These are phyloP conservation scores for Sarcophaga variegata DNA, from an alignment of 2,888 invertebrate species.

Conservation along the genomic window DNA sequence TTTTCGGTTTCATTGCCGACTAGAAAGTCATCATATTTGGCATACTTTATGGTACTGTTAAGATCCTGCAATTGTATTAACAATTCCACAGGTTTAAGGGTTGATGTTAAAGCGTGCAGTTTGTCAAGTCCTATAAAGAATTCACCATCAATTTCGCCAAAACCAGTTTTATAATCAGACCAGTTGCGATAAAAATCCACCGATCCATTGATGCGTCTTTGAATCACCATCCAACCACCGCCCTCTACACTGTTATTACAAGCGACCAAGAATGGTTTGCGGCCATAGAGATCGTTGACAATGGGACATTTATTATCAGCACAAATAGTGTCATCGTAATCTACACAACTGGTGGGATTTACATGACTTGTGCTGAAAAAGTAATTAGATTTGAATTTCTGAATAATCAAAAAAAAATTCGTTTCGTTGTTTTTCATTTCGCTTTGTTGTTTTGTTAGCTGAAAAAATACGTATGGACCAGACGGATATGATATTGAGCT, in stretches of 20 bases:
- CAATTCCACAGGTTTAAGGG: constrained; percentile 13
- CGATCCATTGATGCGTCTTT: constrained; percentile 37
- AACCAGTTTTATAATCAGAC: constrained; percentile 43
- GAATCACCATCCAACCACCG: constrained; percentile 37
- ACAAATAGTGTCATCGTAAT: constrained; percentile 18
- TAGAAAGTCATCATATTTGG: constrained; percentile 23
- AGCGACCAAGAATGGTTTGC: constrained; percentile 14
- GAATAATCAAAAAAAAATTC: too few species aligned
- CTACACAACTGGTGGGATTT: constrained; percentile 33
- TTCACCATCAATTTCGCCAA: constrained; percentile 37
- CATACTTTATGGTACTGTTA: constrained; percentile 27
- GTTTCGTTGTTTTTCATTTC: too few species aligned
- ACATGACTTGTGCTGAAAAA: constrained; percentile 8
- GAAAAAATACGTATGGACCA: too few species aligned
- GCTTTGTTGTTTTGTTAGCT: too few species aligned
- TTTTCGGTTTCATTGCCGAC: constrained; percentile 23
- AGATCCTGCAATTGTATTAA: constrained; percentile 3
- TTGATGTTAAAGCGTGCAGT: constrained; percentile 19
- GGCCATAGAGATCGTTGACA: constrained; percentile 10
- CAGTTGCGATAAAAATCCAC: constrained; percentile 39
- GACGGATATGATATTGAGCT: too few species aligned
- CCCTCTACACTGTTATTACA: constrained; percentile 9
- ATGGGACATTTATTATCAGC: constrained; percentile 33
- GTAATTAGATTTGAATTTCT: too few species aligned
- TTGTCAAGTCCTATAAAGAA: constrained; percentile 39